These are phyloP conservation scores for Meloidogyne floridensis DNA, from an alignment of 1,140 invertebrate species.

Conservation along the genomic window DNA sequence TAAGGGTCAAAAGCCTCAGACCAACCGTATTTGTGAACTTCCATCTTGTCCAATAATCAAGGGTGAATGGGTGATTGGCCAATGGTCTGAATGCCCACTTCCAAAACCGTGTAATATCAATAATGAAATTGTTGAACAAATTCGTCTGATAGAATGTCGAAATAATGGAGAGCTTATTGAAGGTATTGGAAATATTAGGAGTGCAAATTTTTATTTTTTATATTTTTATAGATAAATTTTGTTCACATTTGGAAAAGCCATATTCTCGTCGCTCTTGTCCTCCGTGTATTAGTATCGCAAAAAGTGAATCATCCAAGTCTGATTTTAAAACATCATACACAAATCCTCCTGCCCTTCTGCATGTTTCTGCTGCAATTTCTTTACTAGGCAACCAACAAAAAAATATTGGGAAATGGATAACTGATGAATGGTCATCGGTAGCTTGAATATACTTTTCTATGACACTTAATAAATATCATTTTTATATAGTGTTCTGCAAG, in stretches of 20 bases:
- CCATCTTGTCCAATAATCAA: constrained; percentile 27
- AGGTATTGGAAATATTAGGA: no score
- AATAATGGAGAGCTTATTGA: no score
- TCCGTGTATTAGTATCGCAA: background rate
- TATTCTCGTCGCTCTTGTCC: background rate
- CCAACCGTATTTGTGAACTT: constrained; percentile 44
- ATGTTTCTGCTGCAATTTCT: constrained; percentile 54
- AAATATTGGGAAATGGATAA: no score
- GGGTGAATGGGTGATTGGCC: constrained; percentile 53
- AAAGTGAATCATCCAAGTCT: constrained; percentile 15
- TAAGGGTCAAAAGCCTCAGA: constrained; percentile 45
- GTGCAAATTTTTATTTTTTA: no score
- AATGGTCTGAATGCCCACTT: constrained; percentile 55
- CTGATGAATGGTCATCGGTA: no score
- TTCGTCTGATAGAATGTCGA: no score
- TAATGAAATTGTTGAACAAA: no score
- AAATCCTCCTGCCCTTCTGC: constrained; percentile 54
- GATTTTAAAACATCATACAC: constrained; percentile 31
- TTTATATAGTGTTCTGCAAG: no score
- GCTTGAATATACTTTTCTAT: no score
- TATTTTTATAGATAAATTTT: no score
- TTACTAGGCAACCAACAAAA: constrained; percentile 30
- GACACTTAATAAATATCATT: no score
- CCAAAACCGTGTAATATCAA: no score
- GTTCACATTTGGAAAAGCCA: background rate